These are phyloP conservation scores for Neotoxoptera formosana DNA, from an alignment of 1,140 invertebrate species.

Conservation along the genomic window DNA sequence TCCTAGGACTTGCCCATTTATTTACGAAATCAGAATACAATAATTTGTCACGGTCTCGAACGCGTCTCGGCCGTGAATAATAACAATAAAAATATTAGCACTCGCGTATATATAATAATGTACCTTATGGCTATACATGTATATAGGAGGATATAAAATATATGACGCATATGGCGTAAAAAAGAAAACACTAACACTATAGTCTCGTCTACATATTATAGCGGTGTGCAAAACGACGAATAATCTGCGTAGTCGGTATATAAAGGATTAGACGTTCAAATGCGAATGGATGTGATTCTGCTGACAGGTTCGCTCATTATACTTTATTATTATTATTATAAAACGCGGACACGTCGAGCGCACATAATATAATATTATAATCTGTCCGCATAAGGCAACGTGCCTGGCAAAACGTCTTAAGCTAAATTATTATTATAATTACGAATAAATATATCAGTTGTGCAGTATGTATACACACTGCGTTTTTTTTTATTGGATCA, in stretches of 20 bases:
- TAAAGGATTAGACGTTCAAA: constrained; percentile 24
- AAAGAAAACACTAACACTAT: background rate
- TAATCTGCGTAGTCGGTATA: constrained; percentile 1
- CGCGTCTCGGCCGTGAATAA: background rate
- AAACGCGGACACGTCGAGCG: background rate
- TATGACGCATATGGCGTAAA: background rate
- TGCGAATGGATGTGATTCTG: constrained; percentile 19
- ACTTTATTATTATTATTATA: background rate
- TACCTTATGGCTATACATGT: too few species aligned
- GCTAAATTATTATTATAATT: constrained; percentile 45
- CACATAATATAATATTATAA: constrained; percentile 36
- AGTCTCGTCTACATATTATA: background rate
- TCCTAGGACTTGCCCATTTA: background rate
- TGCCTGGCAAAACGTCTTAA: constrained; percentile 17
- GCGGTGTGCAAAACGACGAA: background rate
- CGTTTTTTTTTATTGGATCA: constrained; percentile 37
- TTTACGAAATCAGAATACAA: background rate
- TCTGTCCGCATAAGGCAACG: constrained; percentile 36
- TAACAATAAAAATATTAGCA: background rate
- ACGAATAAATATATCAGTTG: constrained; percentile 25
- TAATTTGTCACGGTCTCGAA: constrained; percentile 16
- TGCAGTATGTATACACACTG: background rate
- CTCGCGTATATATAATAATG: background rate
- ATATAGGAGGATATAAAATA: background rate
- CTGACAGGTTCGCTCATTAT: constrained; percentile 24